phyloP scores from a whole-genome alignment of 2,888 invertebrate genomes.

The Drosophila helvetica region DNA sequence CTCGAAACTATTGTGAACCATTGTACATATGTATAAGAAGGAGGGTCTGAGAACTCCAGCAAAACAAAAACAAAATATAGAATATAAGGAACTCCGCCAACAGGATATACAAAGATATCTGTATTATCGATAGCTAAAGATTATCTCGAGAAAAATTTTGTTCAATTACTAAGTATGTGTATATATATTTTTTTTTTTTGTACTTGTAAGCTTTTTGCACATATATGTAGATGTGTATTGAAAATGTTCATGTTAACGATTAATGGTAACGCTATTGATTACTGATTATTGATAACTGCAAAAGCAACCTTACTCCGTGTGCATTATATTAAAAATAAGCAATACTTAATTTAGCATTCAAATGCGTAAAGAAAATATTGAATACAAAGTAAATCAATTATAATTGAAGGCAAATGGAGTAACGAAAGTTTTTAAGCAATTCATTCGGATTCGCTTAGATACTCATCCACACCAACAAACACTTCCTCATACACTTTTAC shows the following conservation, averaged over 20 bases:
- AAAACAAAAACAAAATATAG: background rate
- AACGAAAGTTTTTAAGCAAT: background rate
- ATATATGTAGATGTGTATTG: background rate
- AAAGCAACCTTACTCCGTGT: slow-evolving; percentile 49
- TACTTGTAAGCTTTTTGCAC: background rate
- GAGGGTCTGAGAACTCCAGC: slow-evolving; percentile 1
- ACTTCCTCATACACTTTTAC: background rate
- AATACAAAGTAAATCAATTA: slow-evolving; percentile 29
- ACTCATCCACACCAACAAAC: background rate
- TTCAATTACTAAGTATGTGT: slow-evolving; percentile 4
- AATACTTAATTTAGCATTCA: slow-evolving; percentile 63
- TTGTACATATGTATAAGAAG: slow-evolving; percentile 25
- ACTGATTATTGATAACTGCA: slow-evolving; percentile 1
- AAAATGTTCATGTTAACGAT: slow-evolving; percentile 15
- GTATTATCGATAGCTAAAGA: slow-evolving; percentile 9
- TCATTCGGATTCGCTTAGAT: slow-evolving; percentile 6
- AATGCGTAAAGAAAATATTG: slow-evolving; percentile 34
- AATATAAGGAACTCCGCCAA: slow-evolving; percentile 6
- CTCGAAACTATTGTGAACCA: slow-evolving; percentile 29
- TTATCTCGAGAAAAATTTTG: slow-evolving; percentile 12
- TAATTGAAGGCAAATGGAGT: slow-evolving; percentile 6
- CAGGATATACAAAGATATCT: slow-evolving; percentile 10
- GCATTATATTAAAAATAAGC: slow-evolving; percentile 59
- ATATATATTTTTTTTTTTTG: background rate
- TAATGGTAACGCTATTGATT: slow-evolving; percentile 8